These are phyloP conservation scores for Scaptomyza tumidula DNA, from an alignment of 2,888 invertebrate genomes.

Conservation along the genomic window DNA sequence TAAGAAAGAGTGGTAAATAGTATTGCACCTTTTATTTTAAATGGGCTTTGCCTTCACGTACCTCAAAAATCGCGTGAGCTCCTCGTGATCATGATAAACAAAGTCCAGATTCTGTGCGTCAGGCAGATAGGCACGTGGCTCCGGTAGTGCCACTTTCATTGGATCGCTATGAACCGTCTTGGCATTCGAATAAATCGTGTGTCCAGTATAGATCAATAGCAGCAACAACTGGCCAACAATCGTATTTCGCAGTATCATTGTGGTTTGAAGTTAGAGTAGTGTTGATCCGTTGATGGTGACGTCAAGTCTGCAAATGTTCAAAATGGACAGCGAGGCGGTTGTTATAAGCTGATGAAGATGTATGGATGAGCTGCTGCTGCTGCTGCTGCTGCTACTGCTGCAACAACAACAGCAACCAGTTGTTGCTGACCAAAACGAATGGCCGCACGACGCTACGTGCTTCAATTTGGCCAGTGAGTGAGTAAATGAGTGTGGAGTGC, in stretches of 20 bases:
- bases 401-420: slow-evolving; percentile 53
- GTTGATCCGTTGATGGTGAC: slow-evolving; percentile 47
- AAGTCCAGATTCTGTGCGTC: slow-evolving; percentile 88
- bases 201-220: slow-evolving; percentile 52
- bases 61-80: slow-evolving; percentile 92
- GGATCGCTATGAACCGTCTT: slow-evolving; percentile 68
- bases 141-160: slow-evolving; percentile 71
- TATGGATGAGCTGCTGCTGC: slow-evolving; percentile 43
- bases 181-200: slow-evolving; percentile 51
- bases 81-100: slow-evolving; percentile 94
- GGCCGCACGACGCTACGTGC: slow-evolving; percentile 42
- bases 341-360: slow-evolving; percentile 61
- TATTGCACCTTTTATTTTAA: background rate
- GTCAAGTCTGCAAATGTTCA: slow-evolving; percentile 69
- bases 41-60: slow-evolving; percentile 61
- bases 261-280: slow-evolving; percentile 3
- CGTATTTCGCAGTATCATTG: slow-evolving; percentile 80
- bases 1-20: background rate
- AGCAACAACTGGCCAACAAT: slow-evolving; percentile 48
- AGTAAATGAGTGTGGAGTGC: slow-evolving; percentile 34
- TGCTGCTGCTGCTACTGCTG: slow-evolving; percentile 15
- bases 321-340: slow-evolving; percentile 48
- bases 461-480: slow-evolving; percentile 48
- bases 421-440: slow-evolving; percentile 64
- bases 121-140: slow-evolving; percentile 83